Base-by-base conservation (phyloP, 2,888 invertebrate genomes). In the Apamea crenata region DNA sequence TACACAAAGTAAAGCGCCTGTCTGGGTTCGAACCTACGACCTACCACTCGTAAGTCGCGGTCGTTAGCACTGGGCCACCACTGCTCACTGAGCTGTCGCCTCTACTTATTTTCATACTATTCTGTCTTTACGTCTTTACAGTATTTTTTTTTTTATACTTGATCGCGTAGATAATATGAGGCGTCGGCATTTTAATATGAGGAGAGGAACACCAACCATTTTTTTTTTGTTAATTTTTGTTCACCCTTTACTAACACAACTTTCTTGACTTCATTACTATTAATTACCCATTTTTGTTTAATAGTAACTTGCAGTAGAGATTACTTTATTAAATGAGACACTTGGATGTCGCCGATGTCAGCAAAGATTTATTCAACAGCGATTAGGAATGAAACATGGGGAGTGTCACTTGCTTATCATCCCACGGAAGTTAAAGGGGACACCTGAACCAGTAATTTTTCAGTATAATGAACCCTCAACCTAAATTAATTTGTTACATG, bases 381-480 rank as follows among this genome's bases (percentile, higher is more conserved):
- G 87, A 83, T 86, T 83, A 83, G 47, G 36, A 82, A 66, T 83
- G 77, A 83, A 83, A 77, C 61, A 83, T 83, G 68, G 85, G 8
- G n/a, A 16, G 53, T 76, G 83, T 86, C 83, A 73, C 65, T 68
- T 61, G 65, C 72, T 83, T 86, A 83, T 83, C 77, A 86, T 69
- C 56, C 40, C n/a, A 21, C 59, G 65, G 87, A 76, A 86, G 87
- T 77, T 80, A 65, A 82, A 81, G 71, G 36, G 65, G 80, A 61
- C 81, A 81, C 59, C 18, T 70, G 32, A 32, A 59, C 32, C 40
- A 14, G 80, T 36, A 40, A 65, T 32, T 83, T 81, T 61, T 40
- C 29, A 25, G 50, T 65, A 32, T 50, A 69, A 53, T 73, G 32
- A 53, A 71, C 29, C 36, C n/a, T 67, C 29, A 32, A 71, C 29